phyloP scores from a whole-genome alignment of 1,140 invertebrate genomes.

The Hormaphis cornu region DNA sequence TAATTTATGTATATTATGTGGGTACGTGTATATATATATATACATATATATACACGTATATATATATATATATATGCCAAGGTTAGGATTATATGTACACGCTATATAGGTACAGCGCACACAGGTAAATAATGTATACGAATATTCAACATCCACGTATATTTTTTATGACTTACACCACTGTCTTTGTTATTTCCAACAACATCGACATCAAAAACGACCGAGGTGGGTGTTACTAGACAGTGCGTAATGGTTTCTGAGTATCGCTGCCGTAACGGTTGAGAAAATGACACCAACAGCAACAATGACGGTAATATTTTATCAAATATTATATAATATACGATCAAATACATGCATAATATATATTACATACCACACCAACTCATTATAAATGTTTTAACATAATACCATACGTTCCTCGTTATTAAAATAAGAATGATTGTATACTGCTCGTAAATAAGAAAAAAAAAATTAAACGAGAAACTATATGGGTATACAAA shows the following conservation, averaged over 20 bases:
- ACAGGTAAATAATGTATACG: neutral
- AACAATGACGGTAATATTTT: conserved; percentile 8
- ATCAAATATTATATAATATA: conserved; percentile 16
- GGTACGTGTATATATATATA: neutral
- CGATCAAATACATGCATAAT: neutral
- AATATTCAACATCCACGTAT: conserved; percentile 8
- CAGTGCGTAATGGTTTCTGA: conserved; percentile 7
- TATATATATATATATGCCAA: too few species aligned
- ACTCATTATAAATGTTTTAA: neutral
- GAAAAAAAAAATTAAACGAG: too few species aligned
- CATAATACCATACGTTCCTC: neutral
- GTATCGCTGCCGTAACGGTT: conserved; percentile 2
- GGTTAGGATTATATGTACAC: neutral
- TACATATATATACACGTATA: neutral
- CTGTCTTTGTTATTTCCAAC: conserved; percentile 14
- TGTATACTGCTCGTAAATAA: neutral
- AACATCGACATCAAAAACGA: conserved; percentile 12
- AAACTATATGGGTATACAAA: too few species aligned
- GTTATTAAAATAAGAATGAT: neutral
- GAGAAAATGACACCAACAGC: neutral
- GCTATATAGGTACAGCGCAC: neutral
- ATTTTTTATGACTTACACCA: conserved; percentile 13
- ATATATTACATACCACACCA: neutral
- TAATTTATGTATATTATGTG: neutral
- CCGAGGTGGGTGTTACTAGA: conserved; percentile 9